Percentiles rank a stretch among this genome's conserved stretches.
phyloP scores from a whole-genome alignment of 1,140 invertebrate genomes.

The Augochlora pura region DNA sequence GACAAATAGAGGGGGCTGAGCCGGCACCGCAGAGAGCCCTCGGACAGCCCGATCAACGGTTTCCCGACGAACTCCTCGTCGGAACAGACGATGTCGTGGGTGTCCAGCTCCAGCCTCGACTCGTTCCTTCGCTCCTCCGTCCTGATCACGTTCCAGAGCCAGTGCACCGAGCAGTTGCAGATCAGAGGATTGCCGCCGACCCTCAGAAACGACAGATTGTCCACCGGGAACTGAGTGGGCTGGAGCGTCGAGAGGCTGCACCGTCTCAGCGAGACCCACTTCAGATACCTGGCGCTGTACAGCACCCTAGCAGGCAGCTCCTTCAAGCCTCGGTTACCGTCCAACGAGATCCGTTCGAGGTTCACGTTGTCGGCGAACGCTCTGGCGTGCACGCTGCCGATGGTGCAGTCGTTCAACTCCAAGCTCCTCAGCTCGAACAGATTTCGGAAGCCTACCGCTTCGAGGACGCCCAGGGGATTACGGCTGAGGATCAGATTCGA shows the following conservation, averaged over 20 bases:
- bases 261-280: constrained; percentile 84
- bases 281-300: constrained; percentile 88
- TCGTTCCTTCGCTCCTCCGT: constrained; percentile 72
- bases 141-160: constrained; percentile 89
- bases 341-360: constrained; percentile 88
- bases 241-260: constrained; percentile 87
- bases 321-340: constrained; percentile 86
- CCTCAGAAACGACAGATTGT: constrained; percentile 85
- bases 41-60: constrained; percentile 68
- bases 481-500: constrained; percentile 87
- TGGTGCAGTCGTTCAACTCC: constrained; percentile 85
- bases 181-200: constrained; percentile 91
- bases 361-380: constrained; percentile 92
- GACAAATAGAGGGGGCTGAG: constrained; percentile 73
- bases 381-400: constrained; percentile 85
- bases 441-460: constrained; percentile 89
- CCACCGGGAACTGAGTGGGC: constrained; percentile 89
- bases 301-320: constrained; percentile 87
- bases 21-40: constrained; percentile 73
- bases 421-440: constrained; percentile 88
- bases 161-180: constrained; percentile 93
- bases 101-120: constrained; percentile 72
- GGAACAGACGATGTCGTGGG: constrained; percentile 72
- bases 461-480: constrained; percentile 86
- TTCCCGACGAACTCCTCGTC: constrained; percentile 76